Conservation (phyloP, 2,797 vertebrate species). For the Dermochelys coriacea region DNA sequence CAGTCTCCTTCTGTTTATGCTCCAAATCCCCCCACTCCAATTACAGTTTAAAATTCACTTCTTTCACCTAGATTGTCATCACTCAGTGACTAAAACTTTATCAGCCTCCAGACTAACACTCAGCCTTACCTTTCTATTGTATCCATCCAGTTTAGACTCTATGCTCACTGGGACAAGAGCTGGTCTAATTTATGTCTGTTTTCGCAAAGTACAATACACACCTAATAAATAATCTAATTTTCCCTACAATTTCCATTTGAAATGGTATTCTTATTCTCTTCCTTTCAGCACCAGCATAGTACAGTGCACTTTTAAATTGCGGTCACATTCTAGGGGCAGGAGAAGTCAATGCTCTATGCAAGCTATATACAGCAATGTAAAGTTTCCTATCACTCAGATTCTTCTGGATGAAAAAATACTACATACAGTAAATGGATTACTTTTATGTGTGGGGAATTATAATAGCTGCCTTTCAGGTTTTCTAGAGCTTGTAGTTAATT, state of each 20-base stretch:
- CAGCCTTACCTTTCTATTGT: background rate
- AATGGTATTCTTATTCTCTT: background rate
- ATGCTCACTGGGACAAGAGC: background rate
- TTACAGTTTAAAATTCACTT: background rate
- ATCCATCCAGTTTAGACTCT: background rate
- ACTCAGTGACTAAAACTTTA: background rate
- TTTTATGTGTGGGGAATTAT: background rate
- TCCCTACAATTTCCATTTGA: background rate
- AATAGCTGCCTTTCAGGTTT: background rate
- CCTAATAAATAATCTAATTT: background rate
- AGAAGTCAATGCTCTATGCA: background rate
- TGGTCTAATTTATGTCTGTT: background rate
- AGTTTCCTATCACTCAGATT: background rate
- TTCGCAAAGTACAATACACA: background rate
- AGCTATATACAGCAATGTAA: background rate
- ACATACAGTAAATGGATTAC: slow-evolving; percentile 20
- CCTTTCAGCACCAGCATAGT: background rate
- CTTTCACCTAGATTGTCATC: background rate
- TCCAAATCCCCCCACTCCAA: background rate
- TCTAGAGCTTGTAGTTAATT: slow-evolving; percentile 20
- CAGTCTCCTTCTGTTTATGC: background rate
- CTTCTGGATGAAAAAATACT: background rate
- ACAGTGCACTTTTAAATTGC: background rate
- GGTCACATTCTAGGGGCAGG: background rate
- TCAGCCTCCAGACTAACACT: background rate